These are phyloP conservation scores for Zosterops hypoxanthus DNA, from an alignment of 2,113 vertebrate genomes.

Conservation along the genomic window DNA sequence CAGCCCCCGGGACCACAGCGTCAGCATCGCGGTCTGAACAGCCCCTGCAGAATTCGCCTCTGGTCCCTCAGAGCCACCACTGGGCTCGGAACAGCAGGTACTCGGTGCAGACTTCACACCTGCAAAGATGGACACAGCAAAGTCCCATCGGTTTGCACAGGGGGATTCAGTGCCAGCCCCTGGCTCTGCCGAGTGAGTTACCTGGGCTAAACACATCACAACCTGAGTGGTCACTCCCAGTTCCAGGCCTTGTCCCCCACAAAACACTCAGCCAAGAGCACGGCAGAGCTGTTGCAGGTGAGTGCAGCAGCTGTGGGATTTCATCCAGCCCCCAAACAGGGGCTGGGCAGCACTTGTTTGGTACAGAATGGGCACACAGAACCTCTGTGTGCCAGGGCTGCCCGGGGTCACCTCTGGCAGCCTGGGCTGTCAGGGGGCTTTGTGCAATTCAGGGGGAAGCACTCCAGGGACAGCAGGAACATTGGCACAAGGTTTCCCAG, in stretches of 20 bases:
- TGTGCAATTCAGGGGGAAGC: fast-evolving
- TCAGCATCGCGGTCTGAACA: neutral
- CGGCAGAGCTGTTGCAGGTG: fast-evolving
- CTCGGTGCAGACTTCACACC: neutral
- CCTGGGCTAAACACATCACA: fast-evolving
- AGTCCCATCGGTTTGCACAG: fast-evolving
- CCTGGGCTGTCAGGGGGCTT: neutral
- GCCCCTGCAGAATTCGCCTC: neutral
- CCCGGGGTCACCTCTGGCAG: neutral
- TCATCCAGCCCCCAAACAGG: neutral
- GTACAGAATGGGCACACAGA: neutral
- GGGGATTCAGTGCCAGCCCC: neutral
- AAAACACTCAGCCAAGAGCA: neutral
- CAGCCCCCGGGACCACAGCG: neutral
- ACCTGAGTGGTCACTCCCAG: fast-evolving
- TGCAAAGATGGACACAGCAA: fast-evolving
- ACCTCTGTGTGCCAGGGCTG: neutral
- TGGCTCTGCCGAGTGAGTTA: neutral
- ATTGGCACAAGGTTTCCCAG: fast-evolving
- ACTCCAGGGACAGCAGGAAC: neutral
- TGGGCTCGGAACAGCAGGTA: fast-evolving
- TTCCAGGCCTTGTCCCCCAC: neutral
- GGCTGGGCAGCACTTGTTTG: fast-evolving
- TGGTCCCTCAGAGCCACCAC: fast-evolving
- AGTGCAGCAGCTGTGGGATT: neutral